These are phyloP conservation scores for Limnephilus auricula DNA, from an alignment of 2,888 invertebrate species.

Conservation along the genomic window DNA sequence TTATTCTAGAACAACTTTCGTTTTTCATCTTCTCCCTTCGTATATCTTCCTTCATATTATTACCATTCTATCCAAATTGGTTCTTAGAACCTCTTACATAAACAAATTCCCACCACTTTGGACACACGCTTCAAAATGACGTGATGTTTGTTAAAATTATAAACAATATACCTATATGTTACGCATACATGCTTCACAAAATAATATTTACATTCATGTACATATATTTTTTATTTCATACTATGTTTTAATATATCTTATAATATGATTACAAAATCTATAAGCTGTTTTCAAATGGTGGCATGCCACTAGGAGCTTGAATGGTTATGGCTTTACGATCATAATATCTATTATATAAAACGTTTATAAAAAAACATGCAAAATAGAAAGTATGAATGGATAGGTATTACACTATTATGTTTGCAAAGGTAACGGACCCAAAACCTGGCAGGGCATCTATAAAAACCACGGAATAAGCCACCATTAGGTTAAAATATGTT, in stretches of 20 bases:
- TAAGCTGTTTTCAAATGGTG: not conserved
- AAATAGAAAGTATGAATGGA: not conserved
- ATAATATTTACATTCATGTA: not conserved
- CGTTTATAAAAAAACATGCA: not conserved
- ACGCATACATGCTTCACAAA: not conserved
- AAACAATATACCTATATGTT: not conserved
- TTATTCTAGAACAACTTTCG: slow-evolving; percentile 3
- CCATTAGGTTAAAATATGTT: too few relatives aligned
- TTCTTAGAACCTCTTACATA: not conserved
- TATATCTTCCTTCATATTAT: slow-evolving; percentile 7
- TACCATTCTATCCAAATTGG: not conserved
- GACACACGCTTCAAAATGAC: not conserved
- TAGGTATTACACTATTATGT: not conserved
- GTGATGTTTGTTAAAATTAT: not conserved
- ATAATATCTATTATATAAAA: too few relatives aligned
- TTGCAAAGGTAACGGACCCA: not conserved
- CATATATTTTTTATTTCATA: not conserved
- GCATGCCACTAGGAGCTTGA: not conserved
- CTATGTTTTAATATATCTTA: not conserved
- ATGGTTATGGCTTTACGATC: not conserved
- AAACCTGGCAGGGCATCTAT: too few relatives aligned
- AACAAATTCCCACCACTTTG: not conserved
- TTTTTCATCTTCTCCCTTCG: slow-evolving; percentile 9
- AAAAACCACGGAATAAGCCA: too few relatives aligned
- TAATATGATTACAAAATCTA: not conserved